Conservation (phyloP, 1,140 invertebrate species). For the Matsumurasca onukii region DNA sequence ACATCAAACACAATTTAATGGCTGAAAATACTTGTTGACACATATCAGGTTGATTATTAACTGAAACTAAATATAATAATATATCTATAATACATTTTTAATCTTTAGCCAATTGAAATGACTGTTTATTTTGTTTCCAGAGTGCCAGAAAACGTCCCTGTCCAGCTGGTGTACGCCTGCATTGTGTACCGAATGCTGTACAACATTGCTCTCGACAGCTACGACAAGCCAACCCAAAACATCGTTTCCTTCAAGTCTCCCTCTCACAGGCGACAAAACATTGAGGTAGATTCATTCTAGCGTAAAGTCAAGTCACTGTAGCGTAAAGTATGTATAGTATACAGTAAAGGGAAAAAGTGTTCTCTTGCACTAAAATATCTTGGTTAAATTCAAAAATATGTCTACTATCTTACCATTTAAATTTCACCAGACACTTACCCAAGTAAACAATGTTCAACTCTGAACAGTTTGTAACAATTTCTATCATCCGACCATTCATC, state of each 20-base stretch:
- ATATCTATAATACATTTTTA: too few relatives aligned
- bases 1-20: too few relatives aligned
- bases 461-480: too few relatives aligned
- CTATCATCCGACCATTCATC: too few relatives aligned
- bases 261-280: constrained; percentile 50
- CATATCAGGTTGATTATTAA: too few relatives aligned
- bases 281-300: too few relatives aligned
- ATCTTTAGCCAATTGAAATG: too few relatives aligned
- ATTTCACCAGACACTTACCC: too few relatives aligned
- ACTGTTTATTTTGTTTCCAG: constrained; percentile 36
- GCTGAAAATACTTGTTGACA: too few relatives aligned
- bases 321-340: neutral
- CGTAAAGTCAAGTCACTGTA: constrained; percentile 8
- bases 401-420: too few relatives aligned
- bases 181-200: constrained; percentile 82
- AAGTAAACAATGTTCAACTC: too few relatives aligned
- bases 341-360: neutral
- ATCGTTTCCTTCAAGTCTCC: constrained; percentile 66
- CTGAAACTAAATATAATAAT: too few relatives aligned
- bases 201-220: constrained; percentile 88
- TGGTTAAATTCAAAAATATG: neutral
- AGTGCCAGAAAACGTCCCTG: constrained; percentile 64
- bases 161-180: constrained; percentile 70
- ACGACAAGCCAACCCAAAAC: constrained; percentile 75
- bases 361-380: neutral